Percentiles rank a stretch among this genome's conserved stretches.
Conservation (phyloP, 2,888 invertebrate species). For the Latrodectus elegans region DNA sequence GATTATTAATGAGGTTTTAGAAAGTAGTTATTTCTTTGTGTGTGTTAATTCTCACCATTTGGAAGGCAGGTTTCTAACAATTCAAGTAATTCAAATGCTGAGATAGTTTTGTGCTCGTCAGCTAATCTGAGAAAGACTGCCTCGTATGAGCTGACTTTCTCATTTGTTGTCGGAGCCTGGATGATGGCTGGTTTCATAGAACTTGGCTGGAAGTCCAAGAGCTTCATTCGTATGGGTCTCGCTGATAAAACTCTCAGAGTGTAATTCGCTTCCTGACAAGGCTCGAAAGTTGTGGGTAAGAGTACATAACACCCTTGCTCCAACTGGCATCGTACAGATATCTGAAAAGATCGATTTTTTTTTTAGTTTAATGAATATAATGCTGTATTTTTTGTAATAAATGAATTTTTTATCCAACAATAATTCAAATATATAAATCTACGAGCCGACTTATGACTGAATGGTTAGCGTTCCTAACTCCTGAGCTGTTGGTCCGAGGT, state of each 20-base stretch:
- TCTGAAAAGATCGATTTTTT: constrained; percentile 72
- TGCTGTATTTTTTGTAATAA: too few relatives aligned
- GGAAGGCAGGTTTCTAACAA: constrained; percentile 91
- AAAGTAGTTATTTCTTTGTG: too few relatives aligned
- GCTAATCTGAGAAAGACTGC: constrained; percentile 91
- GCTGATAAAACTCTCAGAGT: constrained; percentile 87
- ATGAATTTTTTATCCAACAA: too few relatives aligned
- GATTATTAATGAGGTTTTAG: too few relatives aligned
- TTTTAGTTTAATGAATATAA: too few relatives aligned
- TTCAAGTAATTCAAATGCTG: constrained; percentile 92
- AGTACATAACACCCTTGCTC: constrained; percentile 88
- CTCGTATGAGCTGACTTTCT: constrained; percentile 88
- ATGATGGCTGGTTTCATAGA: constrained; percentile 84
- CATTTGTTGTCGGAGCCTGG: constrained; percentile 75
- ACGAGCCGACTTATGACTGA: too few relatives aligned
- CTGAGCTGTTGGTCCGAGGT: too few relatives aligned
- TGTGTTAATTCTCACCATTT: constrained; percentile 78
- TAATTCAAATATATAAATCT: too few relatives aligned
- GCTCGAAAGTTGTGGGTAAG: constrained; percentile 92
- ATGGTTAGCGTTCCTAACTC: too few relatives aligned
- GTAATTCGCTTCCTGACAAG: constrained; percentile 91
- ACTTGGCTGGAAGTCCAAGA: constrained; percentile 80
- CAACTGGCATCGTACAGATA: constrained; percentile 84
- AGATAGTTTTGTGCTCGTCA: constrained; percentile 91
- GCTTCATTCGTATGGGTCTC: constrained; percentile 84